Base-by-base conservation (phyloP, 2,888 invertebrate species). In the Synergus gifuensis region DNA sequence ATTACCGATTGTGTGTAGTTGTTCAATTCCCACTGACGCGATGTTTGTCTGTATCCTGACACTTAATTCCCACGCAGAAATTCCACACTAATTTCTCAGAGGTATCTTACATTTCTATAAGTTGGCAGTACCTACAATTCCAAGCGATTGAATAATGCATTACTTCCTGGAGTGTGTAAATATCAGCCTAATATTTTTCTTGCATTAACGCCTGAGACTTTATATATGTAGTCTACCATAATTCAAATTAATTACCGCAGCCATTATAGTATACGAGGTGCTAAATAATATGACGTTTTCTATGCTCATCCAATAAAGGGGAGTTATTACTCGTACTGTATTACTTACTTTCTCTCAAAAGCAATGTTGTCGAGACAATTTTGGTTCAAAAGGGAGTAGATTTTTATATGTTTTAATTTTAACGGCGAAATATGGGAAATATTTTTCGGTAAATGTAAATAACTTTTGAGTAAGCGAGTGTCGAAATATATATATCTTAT, bases 121-220 rank as follows among this genome's bases (percentile, higher is more conserved):
- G 79, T 78, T 78, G 73, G 77, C 60, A 77, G 81, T 77, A 76
- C 78, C 73, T 78, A 78, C 42, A 14, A 62, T 78, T 80, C 78
- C 22, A 49, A 44, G 60, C 76, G 58, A 78, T 81, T 83, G 83
- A 83, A 83, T 83, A 83, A 83, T 83, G 79, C 80, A 83, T 81
- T 64, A 60, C 69, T 46, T 69, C 58, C 67, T 67, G 67, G 44
- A 44, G 46, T 67, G 28, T n/a, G 14, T 42, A 58, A 58, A n/a
- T 58, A 58, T 58, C 58, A 58, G n/a, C 9, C 58, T 58, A 58
- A 58, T 46, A 46, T 46, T 46, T 46, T 46, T 14, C 46, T 4
- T 46, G 11, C 22, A 58, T 60, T 60, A 60, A 60, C 58, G 22
- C 58, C 4, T 60, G 58, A 3, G 18, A 60, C 4, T 60, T 60